Conservation (phyloP, 1,140 invertebrate species). For the Danaus plexippus region DNA sequence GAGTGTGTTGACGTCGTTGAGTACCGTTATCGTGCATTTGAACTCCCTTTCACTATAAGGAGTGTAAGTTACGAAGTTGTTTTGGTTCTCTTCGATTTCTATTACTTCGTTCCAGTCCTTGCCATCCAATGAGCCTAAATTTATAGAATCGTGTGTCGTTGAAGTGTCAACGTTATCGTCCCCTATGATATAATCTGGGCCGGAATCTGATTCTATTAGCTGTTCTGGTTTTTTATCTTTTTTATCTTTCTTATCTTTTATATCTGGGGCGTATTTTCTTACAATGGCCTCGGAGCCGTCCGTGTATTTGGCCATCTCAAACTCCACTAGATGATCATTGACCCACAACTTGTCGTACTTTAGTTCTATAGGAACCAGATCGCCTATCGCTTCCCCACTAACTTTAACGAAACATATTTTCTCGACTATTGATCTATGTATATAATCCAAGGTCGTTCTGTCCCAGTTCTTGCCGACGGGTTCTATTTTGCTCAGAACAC, state of each 20-base stretch:
- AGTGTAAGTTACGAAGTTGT: conserved; percentile 31
- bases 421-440: conserved; percentile 57
- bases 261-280: conserved; percentile 29
- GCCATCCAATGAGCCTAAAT: conserved; percentile 21
- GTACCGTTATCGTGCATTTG: conserved; percentile 39
- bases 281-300: conserved; percentile 43
- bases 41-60: conserved; percentile 31
- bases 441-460: conserved; percentile 47
- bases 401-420: conserved; percentile 52
- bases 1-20: conserved; percentile 38
- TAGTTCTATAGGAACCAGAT: conserved; percentile 42
- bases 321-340: conserved; percentile 57
- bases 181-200: conserved; percentile 54
- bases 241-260: conserved; percentile 7
- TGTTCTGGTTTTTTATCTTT: conserved; percentile 16
- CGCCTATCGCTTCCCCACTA: conserved; percentile 31
- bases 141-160: conserved; percentile 27
- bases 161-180: conserved; percentile 22
- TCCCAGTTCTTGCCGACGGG: conserved; percentile 51
- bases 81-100: conserved; percentile 33
- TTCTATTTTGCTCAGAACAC: conserved; percentile 59
- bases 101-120: conserved; percentile 53
- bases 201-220: conserved; percentile 35
- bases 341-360: conserved; percentile 56
- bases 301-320: conserved; percentile 51